Evolutionary conservation across 2,113 vertebrate genomes (phyloP).

Genomic region (Solea senegalensis): DNA sequence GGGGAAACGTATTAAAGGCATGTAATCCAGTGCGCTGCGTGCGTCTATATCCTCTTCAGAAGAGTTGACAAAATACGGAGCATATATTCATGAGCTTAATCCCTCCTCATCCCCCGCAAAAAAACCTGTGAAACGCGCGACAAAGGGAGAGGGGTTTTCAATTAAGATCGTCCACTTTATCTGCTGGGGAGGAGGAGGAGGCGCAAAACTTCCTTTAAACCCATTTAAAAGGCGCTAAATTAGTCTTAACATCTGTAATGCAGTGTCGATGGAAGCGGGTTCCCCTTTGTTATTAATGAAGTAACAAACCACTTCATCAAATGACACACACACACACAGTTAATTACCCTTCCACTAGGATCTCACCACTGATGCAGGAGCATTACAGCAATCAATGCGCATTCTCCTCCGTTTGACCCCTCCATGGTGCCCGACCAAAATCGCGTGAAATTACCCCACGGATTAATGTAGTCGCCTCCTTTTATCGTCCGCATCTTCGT

Average conservation of each 20-base stretch:
- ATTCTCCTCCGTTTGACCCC: constrained; percentile 85
- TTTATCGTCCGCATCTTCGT: constrained; percentile 76
- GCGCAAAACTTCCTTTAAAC: constrained; percentile 80
- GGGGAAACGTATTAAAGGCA: constrained; percentile 35
- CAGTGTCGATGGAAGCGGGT: constrained; percentile 75
- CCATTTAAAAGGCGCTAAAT: constrained; percentile 79
- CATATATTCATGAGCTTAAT: constrained; percentile 82
- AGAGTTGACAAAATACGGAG: constrained; percentile 79
- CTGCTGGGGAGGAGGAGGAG: constrained; percentile 16
- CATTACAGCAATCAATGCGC: constrained; percentile 87
- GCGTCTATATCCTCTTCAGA: constrained; percentile 65
- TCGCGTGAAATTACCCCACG: constrained; percentile 89
- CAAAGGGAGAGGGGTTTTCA: constrained; percentile 79
- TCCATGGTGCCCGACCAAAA: constrained; percentile 86
- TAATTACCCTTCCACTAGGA: constrained; percentile 72
- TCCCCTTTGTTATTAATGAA: constrained; percentile 85
- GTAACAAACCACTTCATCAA: constrained; percentile 88
- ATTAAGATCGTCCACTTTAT: constrained; percentile 80
- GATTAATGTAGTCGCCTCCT: constrained; percentile 84
- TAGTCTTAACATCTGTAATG: constrained; percentile 84
- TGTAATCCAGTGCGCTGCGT: constrained; percentile 66
- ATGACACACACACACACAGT: constrained; percentile 71
- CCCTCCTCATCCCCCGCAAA: constrained; percentile 62
- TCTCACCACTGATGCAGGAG: constrained; percentile 70
- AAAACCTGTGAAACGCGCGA: constrained; percentile 70